phyloP scores from a whole-genome alignment of 2,797 vertebrate species.

The Merluccius polli region DNA sequence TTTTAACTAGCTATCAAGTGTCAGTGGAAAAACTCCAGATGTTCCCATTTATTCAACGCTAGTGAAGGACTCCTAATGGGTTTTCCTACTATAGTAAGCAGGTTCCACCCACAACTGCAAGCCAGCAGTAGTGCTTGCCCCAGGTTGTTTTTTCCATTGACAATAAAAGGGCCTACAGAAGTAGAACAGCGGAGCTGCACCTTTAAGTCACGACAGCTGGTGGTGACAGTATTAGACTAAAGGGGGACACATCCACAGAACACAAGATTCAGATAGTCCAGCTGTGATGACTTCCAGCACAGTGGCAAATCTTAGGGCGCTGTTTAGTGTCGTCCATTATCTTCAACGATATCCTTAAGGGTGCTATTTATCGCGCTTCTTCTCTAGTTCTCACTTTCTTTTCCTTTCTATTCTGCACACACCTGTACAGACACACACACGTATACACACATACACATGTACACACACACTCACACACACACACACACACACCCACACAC shows the following conservation, averaged over 20 bases:
- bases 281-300: neutral
- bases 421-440: too few relatives aligned
- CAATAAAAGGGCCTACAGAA: neutral
- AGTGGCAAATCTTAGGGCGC: neutral
- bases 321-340: neutral
- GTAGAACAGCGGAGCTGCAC: neutral
- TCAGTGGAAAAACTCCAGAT: conserved; percentile 53
- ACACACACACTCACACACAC: neutral
- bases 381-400: neutral
- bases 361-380: neutral
- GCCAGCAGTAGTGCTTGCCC: neutral
- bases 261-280: too few relatives aligned
- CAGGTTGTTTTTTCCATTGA: conserved; percentile 6
- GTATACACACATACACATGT: neutral
- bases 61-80: conserved; percentile 31
- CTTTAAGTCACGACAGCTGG: neutral
- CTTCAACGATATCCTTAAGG: neutral
- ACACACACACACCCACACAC: neutral
- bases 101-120: conserved; percentile 25
- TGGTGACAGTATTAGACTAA: neutral
- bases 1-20: conserved; percentile 20
- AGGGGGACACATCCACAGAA: neutral
- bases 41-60: conserved; percentile 48
- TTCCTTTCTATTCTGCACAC: neutral
- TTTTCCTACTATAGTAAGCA: conserved; percentile 43